A percentile compares a stretch with the other conserved stretches of the same genome.
phyloP scores from a whole-genome alignment of 2,888 invertebrate genomes.

The Cephus pygmeus region DNA sequence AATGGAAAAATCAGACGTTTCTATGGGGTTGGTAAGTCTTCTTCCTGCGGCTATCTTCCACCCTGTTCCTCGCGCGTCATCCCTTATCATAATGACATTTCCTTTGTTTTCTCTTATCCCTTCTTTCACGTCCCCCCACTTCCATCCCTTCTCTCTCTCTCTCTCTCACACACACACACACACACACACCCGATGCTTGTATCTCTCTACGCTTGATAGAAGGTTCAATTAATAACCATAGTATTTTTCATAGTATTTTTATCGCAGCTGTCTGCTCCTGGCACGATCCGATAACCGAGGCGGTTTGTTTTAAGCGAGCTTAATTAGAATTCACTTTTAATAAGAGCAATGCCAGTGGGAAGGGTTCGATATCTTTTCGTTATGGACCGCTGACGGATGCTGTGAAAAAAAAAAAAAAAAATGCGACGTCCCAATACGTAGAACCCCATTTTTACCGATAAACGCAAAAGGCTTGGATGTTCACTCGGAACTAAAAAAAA shows the following conservation, averaged over 20 bases:
- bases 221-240: conserved; percentile 5
- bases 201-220: conserved; percentile 13
- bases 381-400: conserved; percentile 9
- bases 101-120: neutral
- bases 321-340: conserved; percentile 43
- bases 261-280: conserved; percentile 16
- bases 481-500: neutral
- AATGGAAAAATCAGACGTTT: neutral
- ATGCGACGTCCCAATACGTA: conserved; percentile 6
- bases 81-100: neutral
- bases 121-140: neutral
- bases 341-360: conserved; percentile 23
- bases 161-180: neutral
- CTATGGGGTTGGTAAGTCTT: neutral
- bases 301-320: conserved; percentile 29
- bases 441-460: neutral
- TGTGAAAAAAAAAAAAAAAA: neutral
- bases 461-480: neutral
- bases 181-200: conserved; percentile 3
- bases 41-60: neutral
- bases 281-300: conserved; percentile 2
- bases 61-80: neutral
- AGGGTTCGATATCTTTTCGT: conserved; percentile 20
- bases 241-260: conserved; percentile 18
- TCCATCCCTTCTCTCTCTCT: neutral